Base-by-base conservation (phyloP, 2,797 vertebrate genomes). In the Scarus forsteni region DNA sequence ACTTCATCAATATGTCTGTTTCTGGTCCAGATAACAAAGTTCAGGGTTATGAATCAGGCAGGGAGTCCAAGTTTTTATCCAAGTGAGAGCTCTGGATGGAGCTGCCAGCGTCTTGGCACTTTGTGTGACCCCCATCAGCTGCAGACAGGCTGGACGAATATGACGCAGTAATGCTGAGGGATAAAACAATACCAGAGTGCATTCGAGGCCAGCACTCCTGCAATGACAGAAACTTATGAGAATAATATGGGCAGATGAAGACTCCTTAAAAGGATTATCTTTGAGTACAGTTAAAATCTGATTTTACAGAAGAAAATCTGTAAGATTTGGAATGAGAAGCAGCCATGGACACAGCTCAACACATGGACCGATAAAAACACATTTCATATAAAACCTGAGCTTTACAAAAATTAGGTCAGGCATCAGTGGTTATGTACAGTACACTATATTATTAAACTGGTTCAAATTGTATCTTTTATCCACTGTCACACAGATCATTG, bases 1-100 rank as follows among this genome's bases (percentile, higher is more conserved):
- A 61, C 81, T 86, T 77, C 54, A 75, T 90, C 84, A 79, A 38
- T 42, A 38, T 70, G 62, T 68, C 61, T 73, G 70, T 79, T 76
- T 54, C 51, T 45, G 42, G 45, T 79, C 65, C 70, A 70, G 66
- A 84, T 70, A 79, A 73, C 61, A 66, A 70, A 61, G 34, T 71
- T 59, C 56, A 51, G 69, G 71, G 64, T 46, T 56, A 62, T 48
- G 60, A 89, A 80, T 79, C 64, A 77, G 81, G 73, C 58, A 66
- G 19, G 3, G 34, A 60, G 64, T 63, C 75, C 54, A 67, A 0
- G 19, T 51, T 54, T 16, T 60, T 83, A 63, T 70, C 42, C 44
- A 50, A 35, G 62, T 43, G 45, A 73, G 72, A 75, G 66, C 65
- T 50, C 78, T 68, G 67, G 58, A 76, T 35, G 45, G 51, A 50